phyloP scores from a whole-genome alignment of 1,140 invertebrate genomes.

The Chionoecetes opilio region DNA sequence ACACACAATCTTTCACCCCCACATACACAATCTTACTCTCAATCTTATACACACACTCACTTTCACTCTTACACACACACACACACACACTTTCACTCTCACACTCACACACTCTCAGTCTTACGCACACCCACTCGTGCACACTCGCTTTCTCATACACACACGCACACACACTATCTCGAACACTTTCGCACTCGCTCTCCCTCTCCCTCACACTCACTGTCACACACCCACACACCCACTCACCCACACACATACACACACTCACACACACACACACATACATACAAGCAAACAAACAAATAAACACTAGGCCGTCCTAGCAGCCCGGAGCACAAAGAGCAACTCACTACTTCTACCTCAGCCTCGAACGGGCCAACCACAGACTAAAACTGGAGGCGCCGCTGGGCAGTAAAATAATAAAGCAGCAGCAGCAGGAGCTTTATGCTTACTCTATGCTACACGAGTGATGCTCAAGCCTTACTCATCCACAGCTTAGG shows the following conservation, averaged over 20 bases:
- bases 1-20: too few relatives aligned
- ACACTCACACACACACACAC: neutral
- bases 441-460: neutral
- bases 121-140: too few relatives aligned
- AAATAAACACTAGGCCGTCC: neutral
- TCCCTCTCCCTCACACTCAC: slow-evolving; percentile 39
- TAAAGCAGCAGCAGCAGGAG: neutral
- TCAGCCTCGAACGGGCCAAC: neutral
- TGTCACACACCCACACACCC: slow-evolving; percentile 52
- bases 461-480: neutral
- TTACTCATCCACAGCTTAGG: neutral
- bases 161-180: too few relatives aligned
- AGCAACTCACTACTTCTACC: neutral
- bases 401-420: neutral
- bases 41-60: too few relatives aligned
- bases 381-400: neutral
- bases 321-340: neutral
- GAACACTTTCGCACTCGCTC: too few relatives aligned
- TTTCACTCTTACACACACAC: too few relatives aligned
- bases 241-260: slow-evolving; percentile 51
- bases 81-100: too few relatives aligned
- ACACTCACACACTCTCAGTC: too few relatives aligned
- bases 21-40: too few relatives aligned
- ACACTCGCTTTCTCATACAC: too few relatives aligned
- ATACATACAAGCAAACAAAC: too few relatives aligned